Percentiles rank a stretch among this genome's conserved stretches.
phyloP scores from a whole-genome alignment of 2,888 invertebrate species.

The Prosapia bicincta region DNA sequence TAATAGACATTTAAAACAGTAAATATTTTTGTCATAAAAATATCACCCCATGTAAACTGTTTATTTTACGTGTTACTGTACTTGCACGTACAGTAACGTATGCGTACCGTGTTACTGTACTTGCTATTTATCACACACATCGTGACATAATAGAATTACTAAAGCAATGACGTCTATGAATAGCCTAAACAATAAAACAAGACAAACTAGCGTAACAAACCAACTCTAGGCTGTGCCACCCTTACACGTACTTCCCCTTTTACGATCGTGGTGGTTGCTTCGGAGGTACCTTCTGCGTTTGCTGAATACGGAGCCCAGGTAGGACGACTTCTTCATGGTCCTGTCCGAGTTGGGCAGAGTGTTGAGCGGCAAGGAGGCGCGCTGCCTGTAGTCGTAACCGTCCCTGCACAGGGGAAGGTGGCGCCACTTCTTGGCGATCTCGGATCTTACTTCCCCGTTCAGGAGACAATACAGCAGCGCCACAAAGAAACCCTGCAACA shows the following conservation, averaged over 20 bases:
- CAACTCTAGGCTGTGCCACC: no score
- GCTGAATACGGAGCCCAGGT: slow-evolving; percentile 15
- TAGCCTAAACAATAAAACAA: no score
- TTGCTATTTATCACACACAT: no score
- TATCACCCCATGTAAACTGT: no score
- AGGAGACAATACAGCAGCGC: slow-evolving; percentile 61
- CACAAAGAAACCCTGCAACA: slow-evolving; percentile 59
- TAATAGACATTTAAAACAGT: no score
- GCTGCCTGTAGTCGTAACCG: background rate
- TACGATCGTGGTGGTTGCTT: slow-evolving; percentile 5
- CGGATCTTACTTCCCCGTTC: slow-evolving; percentile 58
- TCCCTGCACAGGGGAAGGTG: background rate
- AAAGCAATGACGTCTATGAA: no score
- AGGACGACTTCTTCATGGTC: background rate
- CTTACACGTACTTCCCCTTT: slow-evolving; percentile 16
- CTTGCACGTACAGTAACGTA: no score
- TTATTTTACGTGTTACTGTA: no score
- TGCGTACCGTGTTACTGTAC: no score
- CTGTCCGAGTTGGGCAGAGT: background rate
- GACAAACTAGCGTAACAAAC: no score
- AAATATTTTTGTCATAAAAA: no score
- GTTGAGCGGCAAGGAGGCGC: slow-evolving; percentile 15
- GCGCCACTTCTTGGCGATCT: slow-evolving; percentile 43
- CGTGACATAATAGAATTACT: no score
- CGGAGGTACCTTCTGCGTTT: background rate